Evolutionary conservation across 2,888 invertebrate species (phyloP).

Genomic region (Dusona sp.): DNA sequence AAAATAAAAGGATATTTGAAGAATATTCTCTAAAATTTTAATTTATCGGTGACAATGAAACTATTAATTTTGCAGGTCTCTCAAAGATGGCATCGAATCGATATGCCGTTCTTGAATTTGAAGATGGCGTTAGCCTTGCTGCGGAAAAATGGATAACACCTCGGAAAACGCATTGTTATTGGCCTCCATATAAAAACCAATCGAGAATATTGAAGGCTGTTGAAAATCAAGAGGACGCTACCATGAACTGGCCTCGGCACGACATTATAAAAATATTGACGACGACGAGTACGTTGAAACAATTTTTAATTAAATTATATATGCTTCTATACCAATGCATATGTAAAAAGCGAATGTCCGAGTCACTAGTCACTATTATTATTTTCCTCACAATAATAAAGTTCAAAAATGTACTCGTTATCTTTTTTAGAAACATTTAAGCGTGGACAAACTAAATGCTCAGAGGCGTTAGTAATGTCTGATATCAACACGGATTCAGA

Average conservation of each 20-base stretch:
- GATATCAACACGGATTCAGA: conserved; percentile 59
- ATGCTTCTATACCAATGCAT: conserved; percentile 48
- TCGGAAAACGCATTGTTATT: conserved; percentile 52
- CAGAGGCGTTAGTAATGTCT: conserved; percentile 45
- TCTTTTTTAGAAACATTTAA: conserved; percentile 50
- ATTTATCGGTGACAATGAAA: conserved; percentile 48
- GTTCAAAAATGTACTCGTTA: conserved; percentile 30
- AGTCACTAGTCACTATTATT: conserved; percentile 41
- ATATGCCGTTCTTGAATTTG: conserved; percentile 48
- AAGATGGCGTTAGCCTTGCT: conserved; percentile 48
- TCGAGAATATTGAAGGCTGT: conserved; percentile 55
- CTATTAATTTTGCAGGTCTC: conserved; percentile 44
- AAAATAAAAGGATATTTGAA: conserved; percentile 23
- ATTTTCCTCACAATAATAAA: conserved; percentile 47
- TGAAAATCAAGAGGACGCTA: conserved; percentile 57
- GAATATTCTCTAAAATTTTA: not conserved
- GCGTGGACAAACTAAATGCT: conserved; percentile 46
- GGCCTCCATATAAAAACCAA: conserved; percentile 57
- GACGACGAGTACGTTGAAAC: conserved; percentile 57
- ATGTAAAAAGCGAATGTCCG: conserved; percentile 42
- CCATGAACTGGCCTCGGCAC: conserved; percentile 51
- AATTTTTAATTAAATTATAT: conserved; percentile 39
- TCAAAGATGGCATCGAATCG: conserved; percentile 47
- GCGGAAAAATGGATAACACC: conserved; percentile 50
- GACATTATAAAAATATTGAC: conserved; percentile 61